A percentile compares a stretch with the other conserved stretches of the same genome.
Evolutionary conservation across 92 coral and sea anemone species (phyloP).

Genomic region (Porites lobata): DNA sequence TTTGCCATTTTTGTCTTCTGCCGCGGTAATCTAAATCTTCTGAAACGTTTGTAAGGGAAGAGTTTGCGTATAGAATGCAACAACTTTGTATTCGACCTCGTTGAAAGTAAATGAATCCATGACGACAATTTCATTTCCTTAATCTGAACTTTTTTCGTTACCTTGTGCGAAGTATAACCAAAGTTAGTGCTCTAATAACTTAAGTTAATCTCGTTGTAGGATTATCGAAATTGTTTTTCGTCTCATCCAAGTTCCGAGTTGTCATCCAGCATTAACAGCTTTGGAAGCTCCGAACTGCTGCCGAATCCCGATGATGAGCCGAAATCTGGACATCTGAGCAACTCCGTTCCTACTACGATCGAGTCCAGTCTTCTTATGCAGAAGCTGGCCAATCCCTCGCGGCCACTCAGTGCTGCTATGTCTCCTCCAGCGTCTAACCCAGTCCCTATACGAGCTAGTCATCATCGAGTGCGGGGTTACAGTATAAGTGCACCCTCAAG

Average conservation of each 20-base stretch:
- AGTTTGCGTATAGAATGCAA: too few relatives aligned
- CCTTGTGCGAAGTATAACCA: too few relatives aligned
- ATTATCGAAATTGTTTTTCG: constrained; percentile 96
- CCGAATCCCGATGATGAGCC: constrained; percentile 61
- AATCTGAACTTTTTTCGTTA: too few relatives aligned
- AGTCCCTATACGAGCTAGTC: constrained; percentile 74
- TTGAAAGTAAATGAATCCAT: too few relatives aligned
- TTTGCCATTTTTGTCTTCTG: too few relatives aligned
- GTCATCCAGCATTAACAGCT: constrained; percentile 90
- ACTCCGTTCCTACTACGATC: constrained; percentile 78
- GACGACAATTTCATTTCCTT: too few relatives aligned
- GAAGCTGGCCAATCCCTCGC: constrained; percentile 71
- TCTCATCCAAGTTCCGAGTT: constrained; percentile 92
- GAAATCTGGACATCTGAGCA: constrained; percentile 58
- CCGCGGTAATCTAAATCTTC: too few relatives aligned
- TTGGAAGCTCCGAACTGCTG: constrained; percentile 84
- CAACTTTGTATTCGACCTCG: too few relatives aligned
- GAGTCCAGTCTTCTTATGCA: constrained; percentile 74
- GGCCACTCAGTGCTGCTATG: constrained; percentile 65
- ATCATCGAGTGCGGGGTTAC: constrained; percentile 67
- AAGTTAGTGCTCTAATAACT: too few relatives aligned
- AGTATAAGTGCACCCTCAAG: constrained; percentile 96
- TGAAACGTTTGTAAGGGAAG: too few relatives aligned
- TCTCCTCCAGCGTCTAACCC: constrained; percentile 95
- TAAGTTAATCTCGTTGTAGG: constrained; percentile 53